A percentile compares a stretch with the other conserved stretches of the same genome.
Conservation (phyloP, 2,888 invertebrate species). For the Microplitis manilae region DNA sequence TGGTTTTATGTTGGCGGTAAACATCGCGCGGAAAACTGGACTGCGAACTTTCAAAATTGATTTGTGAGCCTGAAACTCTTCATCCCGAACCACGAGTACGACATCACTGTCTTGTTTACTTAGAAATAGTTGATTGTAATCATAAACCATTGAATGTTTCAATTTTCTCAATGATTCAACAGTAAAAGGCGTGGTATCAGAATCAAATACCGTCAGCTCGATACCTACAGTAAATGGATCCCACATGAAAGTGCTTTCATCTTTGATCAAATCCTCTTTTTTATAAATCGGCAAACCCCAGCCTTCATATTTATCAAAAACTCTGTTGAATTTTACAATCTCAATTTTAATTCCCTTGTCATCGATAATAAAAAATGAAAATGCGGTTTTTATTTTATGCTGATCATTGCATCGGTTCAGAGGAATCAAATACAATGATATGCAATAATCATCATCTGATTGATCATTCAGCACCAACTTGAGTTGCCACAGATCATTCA, state of each 20-base stretch:
- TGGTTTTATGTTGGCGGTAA: background rate
- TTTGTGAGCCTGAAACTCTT: background rate
- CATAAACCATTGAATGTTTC: background rate
- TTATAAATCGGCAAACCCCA: background rate
- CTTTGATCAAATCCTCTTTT: background rate
- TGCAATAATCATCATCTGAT: background rate
- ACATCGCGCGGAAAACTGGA: background rate
- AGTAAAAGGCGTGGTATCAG: background rate
- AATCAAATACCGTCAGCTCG: background rate
- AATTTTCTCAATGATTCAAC: background rate
- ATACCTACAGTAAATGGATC: background rate
- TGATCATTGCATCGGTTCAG: background rate
- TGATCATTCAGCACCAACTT: background rate
- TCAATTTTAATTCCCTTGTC: background rate
- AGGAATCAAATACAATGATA: background rate
- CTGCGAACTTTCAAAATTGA: too few relatives aligned
- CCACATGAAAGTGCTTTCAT: background rate
- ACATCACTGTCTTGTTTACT: background rate
- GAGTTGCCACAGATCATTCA: background rate
- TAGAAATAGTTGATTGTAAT: background rate
- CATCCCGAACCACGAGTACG: background rate
- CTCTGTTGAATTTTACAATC: too few relatives aligned
- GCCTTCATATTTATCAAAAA: background rate
- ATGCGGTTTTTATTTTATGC: background rate
- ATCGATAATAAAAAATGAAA: background rate